Percentiles rank a stretch among this genome's conserved stretches.
These are phyloP conservation scores for Zosterops lateralis DNA, from an alignment of 2,113 vertebrate genomes.

Conservation along the genomic window DNA sequence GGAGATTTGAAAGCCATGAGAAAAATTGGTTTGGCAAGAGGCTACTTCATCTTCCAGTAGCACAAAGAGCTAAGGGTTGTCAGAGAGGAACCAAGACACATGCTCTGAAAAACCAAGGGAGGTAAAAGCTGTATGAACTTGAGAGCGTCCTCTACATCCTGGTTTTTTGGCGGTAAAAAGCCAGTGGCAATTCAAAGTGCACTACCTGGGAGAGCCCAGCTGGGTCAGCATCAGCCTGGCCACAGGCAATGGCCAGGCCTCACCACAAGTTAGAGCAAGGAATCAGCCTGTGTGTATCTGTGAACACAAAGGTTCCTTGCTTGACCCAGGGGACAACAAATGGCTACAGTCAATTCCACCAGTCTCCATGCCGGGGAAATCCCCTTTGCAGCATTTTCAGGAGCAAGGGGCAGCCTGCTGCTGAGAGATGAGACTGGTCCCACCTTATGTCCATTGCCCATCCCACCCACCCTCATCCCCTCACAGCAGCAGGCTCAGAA, in stretches of 20 bases:
- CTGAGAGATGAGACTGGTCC: constrained; percentile 5
- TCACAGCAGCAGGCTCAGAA: constrained; percentile 12
- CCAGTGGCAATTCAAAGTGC: constrained; percentile 45
- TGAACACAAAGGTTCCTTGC: neutral
- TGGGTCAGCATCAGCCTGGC: constrained; percentile 9
- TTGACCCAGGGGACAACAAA: neutral
- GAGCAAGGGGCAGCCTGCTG: constrained; percentile 11
- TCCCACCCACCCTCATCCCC: neutral
- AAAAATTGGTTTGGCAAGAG: neutral
- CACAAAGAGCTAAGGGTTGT: neutral
- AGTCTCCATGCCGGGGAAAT: neutral
- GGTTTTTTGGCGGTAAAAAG: neutral
- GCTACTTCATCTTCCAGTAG: neutral
- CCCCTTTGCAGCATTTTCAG: neutral
- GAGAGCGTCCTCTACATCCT: neutral
- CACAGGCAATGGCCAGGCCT: neutral
- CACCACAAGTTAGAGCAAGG: neutral
- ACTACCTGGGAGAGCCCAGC: neutral
- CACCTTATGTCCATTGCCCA: accelerated
- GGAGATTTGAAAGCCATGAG: neutral
- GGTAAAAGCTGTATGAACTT: neutral
- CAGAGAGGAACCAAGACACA: neutral
- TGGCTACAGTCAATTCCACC: constrained; percentile 4
- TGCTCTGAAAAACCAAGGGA: neutral
- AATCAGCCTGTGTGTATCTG: neutral